Evolutionary conservation across 2,113 vertebrate species (phyloP).

Genomic region (Gopherus evgoodei): DNA sequence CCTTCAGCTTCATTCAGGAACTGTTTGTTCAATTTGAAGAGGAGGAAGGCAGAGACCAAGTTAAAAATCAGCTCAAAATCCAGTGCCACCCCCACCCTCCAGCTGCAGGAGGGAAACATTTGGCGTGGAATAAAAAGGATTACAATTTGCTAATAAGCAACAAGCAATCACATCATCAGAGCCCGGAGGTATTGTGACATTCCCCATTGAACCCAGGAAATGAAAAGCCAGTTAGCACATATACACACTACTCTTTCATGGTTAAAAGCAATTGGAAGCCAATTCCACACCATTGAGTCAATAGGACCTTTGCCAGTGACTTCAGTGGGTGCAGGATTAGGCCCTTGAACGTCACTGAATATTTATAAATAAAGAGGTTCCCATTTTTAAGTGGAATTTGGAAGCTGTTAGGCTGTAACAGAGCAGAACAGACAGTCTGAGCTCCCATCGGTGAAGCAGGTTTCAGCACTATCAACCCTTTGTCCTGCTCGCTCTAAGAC

Average conservation of each 20-base stretch:
- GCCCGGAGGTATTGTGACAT: background rate
- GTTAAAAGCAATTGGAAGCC: background rate
- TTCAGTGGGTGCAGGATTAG: background rate
- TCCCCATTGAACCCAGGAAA: background rate
- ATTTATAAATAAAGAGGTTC: background rate
- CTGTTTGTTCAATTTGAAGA: background rate
- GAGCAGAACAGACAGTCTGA: constrained; percentile 22
- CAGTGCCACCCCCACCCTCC: background rate
- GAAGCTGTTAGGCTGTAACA: constrained; percentile 25
- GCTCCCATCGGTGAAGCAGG: constrained; percentile 28
- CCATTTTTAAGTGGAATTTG: constrained; percentile 11
- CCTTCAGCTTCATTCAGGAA: background rate
- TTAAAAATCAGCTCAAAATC: background rate
- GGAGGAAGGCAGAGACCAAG: background rate
- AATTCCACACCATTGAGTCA: background rate
- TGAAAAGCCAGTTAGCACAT: background rate
- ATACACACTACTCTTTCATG: background rate
- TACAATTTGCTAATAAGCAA: background rate
- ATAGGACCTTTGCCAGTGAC: background rate
- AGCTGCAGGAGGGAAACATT: background rate
- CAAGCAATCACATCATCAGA: background rate
- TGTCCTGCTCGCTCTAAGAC: constrained; percentile 22
- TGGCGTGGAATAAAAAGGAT: background rate
- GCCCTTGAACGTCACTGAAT: background rate
- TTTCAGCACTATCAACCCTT: constrained; percentile 61